phyloP scores from a whole-genome alignment of 1,140 invertebrate genomes.

The Euwallacea fornicatus region DNA sequence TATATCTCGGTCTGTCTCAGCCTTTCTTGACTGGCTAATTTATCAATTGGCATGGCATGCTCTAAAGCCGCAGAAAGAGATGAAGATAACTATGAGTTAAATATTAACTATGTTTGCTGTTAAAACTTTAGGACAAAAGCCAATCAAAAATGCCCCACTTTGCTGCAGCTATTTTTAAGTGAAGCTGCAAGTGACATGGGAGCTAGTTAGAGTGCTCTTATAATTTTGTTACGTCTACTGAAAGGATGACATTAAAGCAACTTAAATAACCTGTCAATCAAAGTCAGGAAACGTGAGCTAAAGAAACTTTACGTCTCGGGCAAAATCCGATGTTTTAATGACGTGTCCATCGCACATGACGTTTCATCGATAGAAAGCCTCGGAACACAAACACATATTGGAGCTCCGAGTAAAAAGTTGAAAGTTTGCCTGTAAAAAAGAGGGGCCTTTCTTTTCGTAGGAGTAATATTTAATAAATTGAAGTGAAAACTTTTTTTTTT shows the following conservation, averaged over 20 bases:
- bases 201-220: slow-evolving; percentile 41
- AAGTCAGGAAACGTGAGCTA: slow-evolving; percentile 39
- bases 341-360: slow-evolving; percentile 44
- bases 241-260: slow-evolving; percentile 45
- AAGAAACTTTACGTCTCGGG: slow-evolving; percentile 42
- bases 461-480: too few relatives aligned
- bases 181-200: slow-evolving; percentile 20
- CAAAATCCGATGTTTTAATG: slow-evolving; percentile 45
- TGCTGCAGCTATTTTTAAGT: slow-evolving; percentile 22
- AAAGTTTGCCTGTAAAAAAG: too few relatives aligned
- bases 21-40: slow-evolving; percentile 14
- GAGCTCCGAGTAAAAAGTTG: too few relatives aligned
- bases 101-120: too few relatives aligned
- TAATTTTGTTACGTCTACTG: slow-evolving; percentile 43
- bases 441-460: too few relatives aligned
- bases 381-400: slow-evolving; percentile 22
- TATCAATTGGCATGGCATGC: not conserved
- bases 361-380: slow-evolving; percentile 42
- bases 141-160: too few relatives aligned
- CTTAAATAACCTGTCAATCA: slow-evolving; percentile 50
- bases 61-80: not conserved
- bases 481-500: too few relatives aligned
- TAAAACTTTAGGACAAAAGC: too few relatives aligned
- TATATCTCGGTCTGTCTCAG: slow-evolving; percentile 3
- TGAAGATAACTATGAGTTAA: not conserved